Base-by-base conservation (phyloP, 1,140 invertebrate species). In the Lethocerus indicus region DNA sequence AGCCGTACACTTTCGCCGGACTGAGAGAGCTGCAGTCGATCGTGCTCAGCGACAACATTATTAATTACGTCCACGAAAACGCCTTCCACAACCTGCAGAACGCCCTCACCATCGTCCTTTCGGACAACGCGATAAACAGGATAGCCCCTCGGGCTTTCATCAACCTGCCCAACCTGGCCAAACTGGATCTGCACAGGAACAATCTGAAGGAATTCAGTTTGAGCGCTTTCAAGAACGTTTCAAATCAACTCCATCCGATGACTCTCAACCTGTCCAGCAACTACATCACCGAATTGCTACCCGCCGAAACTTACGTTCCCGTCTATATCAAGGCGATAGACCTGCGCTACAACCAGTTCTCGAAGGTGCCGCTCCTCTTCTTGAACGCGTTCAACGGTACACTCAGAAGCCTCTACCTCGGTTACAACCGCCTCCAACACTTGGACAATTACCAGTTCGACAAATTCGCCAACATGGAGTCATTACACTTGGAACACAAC, bases 151-250 rank as follows among this genome's bases (percentile, higher is more conserved):
- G 70, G 9, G 72, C 80, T 14, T 83, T 86, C 61, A 63, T 68
- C 7, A 74, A 81, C 60, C 67, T 84, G 58, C 76, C 76, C 24
- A 76, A 72, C 61, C 63, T 86, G 47, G 67, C 74, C 40, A 73
- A 76, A 57, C 58, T 86, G 40, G 81, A 85, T 60, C 65, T 86
- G 21, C 81, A 84, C 63, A 69, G 73, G 50, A 86, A 86, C 60
- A 69, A 75, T 51, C 61, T 87, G 44, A 69, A 70, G 47, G 68
- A 72, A 53, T 71, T 86, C 52, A 75, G 76, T n/a, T 64, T 81
- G 24, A 72, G 71, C 56, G 69, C 72, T 25, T 81, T 86, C 57
- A 62, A 70, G 43, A 81, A 82, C 56, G 68, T 79, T 23, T 78
- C 75, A 1, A 71, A 71, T 59, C 57, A 63, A 25, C 69, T 70